Percentiles rank a stretch among this genome's conserved stretches.
Conservation (phyloP, 2,888 invertebrate species). For the Drosophila rubida region DNA sequence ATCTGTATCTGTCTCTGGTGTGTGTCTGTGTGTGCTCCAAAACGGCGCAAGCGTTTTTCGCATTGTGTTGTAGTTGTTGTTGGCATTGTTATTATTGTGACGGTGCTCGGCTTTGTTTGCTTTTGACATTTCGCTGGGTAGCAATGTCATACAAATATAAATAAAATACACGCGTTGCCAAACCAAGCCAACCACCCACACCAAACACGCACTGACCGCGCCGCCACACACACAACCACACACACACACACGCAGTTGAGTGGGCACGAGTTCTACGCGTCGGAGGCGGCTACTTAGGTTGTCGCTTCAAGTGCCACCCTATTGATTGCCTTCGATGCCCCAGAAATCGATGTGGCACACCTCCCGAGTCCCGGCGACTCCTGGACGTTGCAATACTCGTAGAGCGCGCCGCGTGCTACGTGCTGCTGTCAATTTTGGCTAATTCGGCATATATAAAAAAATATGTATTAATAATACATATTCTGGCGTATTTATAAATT, state of each 20-base stretch:
- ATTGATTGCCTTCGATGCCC: slow-evolving; percentile 42
- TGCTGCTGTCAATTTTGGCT: slow-evolving; percentile 49
- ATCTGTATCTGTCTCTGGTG: slow-evolving; percentile 22
- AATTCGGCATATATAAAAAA: slow-evolving; percentile 58
- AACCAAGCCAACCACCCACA: slow-evolving; percentile 47
- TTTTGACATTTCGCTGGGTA: slow-evolving; percentile 80
- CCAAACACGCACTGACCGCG: slow-evolving; percentile 58
- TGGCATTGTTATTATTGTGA: slow-evolving; percentile 43
- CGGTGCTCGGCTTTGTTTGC: slow-evolving; percentile 68
- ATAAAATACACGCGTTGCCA: slow-evolving; percentile 59
- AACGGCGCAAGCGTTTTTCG: slow-evolving; percentile 60
- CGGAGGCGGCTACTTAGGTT: slow-evolving; percentile 35
- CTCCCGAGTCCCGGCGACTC: slow-evolving; percentile 9
- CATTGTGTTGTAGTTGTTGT: slow-evolving; percentile 46
- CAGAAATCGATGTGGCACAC: slow-evolving; percentile 32
- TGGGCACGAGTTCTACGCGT: slow-evolving; percentile 18
- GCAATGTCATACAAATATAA: slow-evolving; percentile 82
- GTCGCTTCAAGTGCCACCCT: slow-evolving; percentile 15
- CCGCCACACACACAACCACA: slow-evolving; percentile 6
- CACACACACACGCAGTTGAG: slow-evolving; percentile 29
- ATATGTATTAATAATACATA: slow-evolving; percentile 48
- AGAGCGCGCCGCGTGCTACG: slow-evolving; percentile 40
- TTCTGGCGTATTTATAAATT: slow-evolving; percentile 62
- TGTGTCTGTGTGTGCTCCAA: slow-evolving; percentile 28
- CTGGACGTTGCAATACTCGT: too few species aligned